Conservation (phyloP, 2,113 vertebrate genomes). For the Petaurus breviceps region DNA sequence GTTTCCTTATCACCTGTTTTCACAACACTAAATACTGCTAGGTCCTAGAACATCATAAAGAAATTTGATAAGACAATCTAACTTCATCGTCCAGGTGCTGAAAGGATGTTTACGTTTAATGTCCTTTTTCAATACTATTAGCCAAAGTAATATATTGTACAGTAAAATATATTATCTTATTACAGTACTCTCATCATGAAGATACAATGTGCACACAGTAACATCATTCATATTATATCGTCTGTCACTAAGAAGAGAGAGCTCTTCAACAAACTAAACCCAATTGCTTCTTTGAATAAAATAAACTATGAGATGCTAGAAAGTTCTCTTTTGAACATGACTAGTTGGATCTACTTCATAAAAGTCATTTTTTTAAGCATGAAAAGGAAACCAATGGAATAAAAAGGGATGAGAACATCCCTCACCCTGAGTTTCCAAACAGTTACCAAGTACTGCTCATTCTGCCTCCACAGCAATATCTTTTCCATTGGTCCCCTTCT, state of each 20-base stretch:
- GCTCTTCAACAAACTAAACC: conserved; percentile 31
- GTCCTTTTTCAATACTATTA: conserved; percentile 65
- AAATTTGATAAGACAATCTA: conserved; percentile 42
- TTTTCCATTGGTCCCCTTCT: neutral
- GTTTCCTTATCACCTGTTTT: neutral
- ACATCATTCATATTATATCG: conserved; percentile 38
- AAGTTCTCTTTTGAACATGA: conserved; percentile 30
- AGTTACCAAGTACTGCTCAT: neutral
- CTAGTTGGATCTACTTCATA: neutral
- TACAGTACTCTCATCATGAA: conserved; percentile 24
- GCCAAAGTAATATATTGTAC: conserved; percentile 55
- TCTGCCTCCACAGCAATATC: neutral
- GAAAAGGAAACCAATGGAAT: conserved; percentile 50
- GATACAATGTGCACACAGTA: conserved; percentile 51
- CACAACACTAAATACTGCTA: neutral
- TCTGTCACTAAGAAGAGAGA: conserved; percentile 44
- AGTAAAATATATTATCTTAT: conserved; percentile 53
- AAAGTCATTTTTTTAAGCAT: conserved; percentile 23
- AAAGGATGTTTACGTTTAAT: conserved; percentile 61
- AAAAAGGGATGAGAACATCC: neutral
- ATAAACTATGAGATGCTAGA: conserved; percentile 27
- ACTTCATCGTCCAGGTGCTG: conserved; percentile 49
- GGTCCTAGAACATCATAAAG: conserved; percentile 10
- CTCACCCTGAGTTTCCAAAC: neutral
- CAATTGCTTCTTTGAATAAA: conserved; percentile 29